These are phyloP conservation scores for Colletes collaris DNA, from an alignment of 2,888 invertebrate genomes.

Conservation along the genomic window DNA sequence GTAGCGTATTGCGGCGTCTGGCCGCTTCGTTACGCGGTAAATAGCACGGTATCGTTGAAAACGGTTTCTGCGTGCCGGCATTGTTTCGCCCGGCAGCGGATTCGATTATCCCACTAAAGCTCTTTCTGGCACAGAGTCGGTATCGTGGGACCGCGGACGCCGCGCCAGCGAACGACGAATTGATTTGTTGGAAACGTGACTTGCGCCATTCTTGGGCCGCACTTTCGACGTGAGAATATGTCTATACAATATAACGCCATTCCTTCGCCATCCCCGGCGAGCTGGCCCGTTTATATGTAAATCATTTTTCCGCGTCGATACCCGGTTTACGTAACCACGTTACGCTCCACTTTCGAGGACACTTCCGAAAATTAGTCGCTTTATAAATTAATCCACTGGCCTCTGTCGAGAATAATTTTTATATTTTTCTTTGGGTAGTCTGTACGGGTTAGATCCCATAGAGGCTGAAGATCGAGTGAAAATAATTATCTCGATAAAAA, in stretches of 20 bases:
- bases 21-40: conserved; percentile 20
- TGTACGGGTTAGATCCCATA: no score
- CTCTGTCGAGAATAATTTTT: no score
- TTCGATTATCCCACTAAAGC: conserved; percentile 60
- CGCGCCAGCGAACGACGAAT: conserved; percentile 42
- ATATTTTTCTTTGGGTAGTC: no score
- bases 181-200: conserved; percentile 59
- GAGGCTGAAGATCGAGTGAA: no score
- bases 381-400: no score
- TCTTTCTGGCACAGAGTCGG: conserved; percentile 53
- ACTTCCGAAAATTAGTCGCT: no score
- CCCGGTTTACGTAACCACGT: background rate
- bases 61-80: conserved; percentile 24
- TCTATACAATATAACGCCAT: conserved; percentile 31
- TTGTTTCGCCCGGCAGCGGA: conserved; percentile 32
- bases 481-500: no score
- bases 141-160: conserved; percentile 55
- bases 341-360: no score
- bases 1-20: background rate
- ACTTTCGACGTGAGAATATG: conserved; percentile 59
- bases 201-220: conserved; percentile 41
- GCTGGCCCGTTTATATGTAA: conserved; percentile 15
- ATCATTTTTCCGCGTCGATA: conserved; percentile 21
- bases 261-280: background rate
- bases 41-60: conserved; percentile 19